Percentiles rank a stretch among this genome's conserved stretches.
These are phyloP conservation scores for Oostethus manadensis DNA, from an alignment of 2,113 vertebrate species.

Conservation along the genomic window DNA sequence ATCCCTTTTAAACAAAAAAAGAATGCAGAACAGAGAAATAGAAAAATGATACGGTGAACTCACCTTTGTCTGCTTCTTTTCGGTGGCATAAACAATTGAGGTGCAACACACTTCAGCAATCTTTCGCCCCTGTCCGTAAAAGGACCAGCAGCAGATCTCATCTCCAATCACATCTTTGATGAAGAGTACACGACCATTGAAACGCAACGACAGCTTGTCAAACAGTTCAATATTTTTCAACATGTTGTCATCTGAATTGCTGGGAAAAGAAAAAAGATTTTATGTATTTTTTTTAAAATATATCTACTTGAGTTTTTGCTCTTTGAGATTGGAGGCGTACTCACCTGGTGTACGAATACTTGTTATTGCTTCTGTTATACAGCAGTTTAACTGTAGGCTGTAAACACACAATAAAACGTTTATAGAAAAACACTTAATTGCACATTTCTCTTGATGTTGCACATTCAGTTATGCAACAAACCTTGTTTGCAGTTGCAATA, in stretches of 20 bases:
- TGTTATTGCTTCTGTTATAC: conserved; percentile 98
- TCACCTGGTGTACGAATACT: conserved; percentile 98
- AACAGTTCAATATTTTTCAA: conserved; percentile 98
- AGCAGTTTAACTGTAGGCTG: conserved; percentile 95
- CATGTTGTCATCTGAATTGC: conserved; percentile 98
- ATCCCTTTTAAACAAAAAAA: not conserved
- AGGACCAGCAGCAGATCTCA: conserved; percentile 99
- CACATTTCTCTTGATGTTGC: not conserved
- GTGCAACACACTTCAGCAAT: conserved; percentile 96
- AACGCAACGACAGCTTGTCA: conserved; percentile 95
- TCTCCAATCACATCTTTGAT: conserved; percentile 97
- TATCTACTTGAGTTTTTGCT: not conserved
- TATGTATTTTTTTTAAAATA: not conserved
- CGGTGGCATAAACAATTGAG: conserved; percentile 96
- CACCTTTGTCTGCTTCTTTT: conserved; percentile 99
- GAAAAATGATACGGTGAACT: not conserved
- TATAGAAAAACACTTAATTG: not conserved
- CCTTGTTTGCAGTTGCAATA: conserved; percentile 96
- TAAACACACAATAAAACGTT: conserved; percentile 18
- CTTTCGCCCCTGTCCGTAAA: conserved; percentile 94
- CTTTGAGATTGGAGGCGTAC: not conserved
- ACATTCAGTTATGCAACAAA: conserved; percentile 33
- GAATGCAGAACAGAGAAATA: rapidly evolving
- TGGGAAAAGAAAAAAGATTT: conserved; percentile 31
- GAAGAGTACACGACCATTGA: conserved; percentile 93